These are phyloP conservation scores for Melanotaenia maccullochi DNA, from an alignment of 2,797 vertebrate genomes.

Conservation along the genomic window DNA sequence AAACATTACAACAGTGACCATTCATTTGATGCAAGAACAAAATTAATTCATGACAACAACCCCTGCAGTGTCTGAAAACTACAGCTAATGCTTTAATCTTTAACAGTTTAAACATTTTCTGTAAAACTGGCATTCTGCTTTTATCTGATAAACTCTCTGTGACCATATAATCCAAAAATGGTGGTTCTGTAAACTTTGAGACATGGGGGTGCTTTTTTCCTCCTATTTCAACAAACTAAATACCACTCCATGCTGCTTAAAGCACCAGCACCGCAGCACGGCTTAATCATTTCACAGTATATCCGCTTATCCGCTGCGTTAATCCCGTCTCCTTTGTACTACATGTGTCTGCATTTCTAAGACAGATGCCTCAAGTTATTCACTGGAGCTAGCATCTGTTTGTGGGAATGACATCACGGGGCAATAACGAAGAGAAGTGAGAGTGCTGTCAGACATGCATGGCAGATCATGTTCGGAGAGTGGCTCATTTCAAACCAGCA, in stretches of 20 bases:
- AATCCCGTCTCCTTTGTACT: slow-evolving; percentile 50
- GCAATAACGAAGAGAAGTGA: slow-evolving; percentile 21
- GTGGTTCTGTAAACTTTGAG: slow-evolving; percentile 16
- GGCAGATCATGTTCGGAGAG: slow-evolving; percentile 32
- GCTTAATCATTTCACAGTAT: slow-evolving; percentile 39
- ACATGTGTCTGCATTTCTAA: slow-evolving; percentile 41
- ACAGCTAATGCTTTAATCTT: background rate
- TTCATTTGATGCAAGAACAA: background rate
- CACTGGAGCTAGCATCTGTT: slow-evolving; percentile 25
- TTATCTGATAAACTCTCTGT: slow-evolving; percentile 29
- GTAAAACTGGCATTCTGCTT: slow-evolving; percentile 14
- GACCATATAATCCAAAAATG: slow-evolving; percentile 24
- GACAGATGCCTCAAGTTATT: slow-evolving; percentile 39
- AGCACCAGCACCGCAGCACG: slow-evolving; percentile 31
- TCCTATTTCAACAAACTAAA: slow-evolving; percentile 35
- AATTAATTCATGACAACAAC: background rate
- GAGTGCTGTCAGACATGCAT: slow-evolving; percentile 32
- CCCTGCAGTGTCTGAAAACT: background rate
- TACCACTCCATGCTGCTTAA: slow-evolving; percentile 47
- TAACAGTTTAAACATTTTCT: background rate
- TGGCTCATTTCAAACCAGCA: slow-evolving; percentile 38
- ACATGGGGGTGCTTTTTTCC: background rate
- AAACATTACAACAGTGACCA: slow-evolving; percentile 6
- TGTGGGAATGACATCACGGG: slow-evolving; percentile 31
- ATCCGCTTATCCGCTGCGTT: slow-evolving; percentile 45